These are phyloP conservation scores for Ammodytes marinus DNA, from an alignment of 2,113 vertebrate species.

Conservation along the genomic window DNA sequence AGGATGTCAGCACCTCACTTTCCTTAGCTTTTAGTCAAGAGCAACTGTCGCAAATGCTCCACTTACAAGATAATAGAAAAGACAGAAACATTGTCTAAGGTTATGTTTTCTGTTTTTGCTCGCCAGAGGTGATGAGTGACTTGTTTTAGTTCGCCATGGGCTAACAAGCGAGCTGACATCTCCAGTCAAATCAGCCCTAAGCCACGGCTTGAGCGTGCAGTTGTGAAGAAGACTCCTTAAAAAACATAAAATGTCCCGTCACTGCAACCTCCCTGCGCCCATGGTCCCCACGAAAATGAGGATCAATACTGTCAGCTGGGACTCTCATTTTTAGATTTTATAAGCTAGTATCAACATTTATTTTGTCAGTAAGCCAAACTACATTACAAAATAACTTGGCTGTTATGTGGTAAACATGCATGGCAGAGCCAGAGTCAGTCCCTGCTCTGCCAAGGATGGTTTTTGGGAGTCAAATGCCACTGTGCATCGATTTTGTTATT, in stretches of 20 bases:
- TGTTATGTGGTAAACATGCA: conserved; percentile 1
- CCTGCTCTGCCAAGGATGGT: not conserved
- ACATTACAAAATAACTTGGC: not conserved
- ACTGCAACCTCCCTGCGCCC: not conserved
- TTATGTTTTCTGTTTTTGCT: not conserved
- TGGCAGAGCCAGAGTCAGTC: not conserved
- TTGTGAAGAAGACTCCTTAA: not conserved
- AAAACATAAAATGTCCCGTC: not conserved
- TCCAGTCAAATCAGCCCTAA: not conserved
- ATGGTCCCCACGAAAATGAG: not conserved
- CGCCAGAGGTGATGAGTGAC: not conserved
- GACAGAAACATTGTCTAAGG: not conserved
- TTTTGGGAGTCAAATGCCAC: not conserved
- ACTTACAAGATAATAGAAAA: not conserved
- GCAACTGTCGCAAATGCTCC: not conserved
- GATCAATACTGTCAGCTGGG: not conserved
- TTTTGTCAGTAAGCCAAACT: not conserved
- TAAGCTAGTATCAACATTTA: not conserved
- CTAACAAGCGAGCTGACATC: not conserved
- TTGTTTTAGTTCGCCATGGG: not conserved
- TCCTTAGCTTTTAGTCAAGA: not conserved
- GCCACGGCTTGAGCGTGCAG: not conserved
- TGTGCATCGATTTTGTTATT: not conserved
- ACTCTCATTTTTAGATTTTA: not conserved
- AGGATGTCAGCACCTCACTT: not conserved